Percentiles rank a stretch among this genome's conserved stretches.
Conservation (phyloP, 2,888 invertebrate species). For the Drosophila fungiperda region DNA sequence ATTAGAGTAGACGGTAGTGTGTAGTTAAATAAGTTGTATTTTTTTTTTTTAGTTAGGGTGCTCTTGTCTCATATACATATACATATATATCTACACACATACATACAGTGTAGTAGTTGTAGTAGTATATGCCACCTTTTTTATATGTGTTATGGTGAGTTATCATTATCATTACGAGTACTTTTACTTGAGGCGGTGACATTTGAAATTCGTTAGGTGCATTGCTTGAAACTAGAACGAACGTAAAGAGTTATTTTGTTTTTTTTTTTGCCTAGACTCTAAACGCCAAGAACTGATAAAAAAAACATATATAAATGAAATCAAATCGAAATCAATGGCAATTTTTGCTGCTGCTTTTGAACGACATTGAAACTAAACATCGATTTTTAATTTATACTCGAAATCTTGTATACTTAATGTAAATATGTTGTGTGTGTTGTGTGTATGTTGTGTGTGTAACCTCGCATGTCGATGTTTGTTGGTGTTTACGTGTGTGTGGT, state of each 20-base stretch:
- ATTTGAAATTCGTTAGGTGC: slow-evolving; percentile 62
- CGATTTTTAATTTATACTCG: slow-evolving; percentile 57
- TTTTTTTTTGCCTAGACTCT: slow-evolving; percentile 21
- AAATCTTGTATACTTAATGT: slow-evolving; percentile 27
- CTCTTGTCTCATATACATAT: slow-evolving; percentile 36
- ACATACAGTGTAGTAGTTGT: slow-evolving; percentile 33
- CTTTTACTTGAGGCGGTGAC: slow-evolving; percentile 65
- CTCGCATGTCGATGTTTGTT: slow-evolving; percentile 16
- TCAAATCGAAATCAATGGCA: neutral
- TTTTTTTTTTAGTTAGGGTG: slow-evolving; percentile 45
- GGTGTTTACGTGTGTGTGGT: slow-evolving; percentile 29
- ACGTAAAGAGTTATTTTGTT: slow-evolving; percentile 1
- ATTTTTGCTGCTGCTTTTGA: slow-evolving; percentile 43
- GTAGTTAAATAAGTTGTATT: slow-evolving; percentile 21
- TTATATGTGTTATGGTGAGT: slow-evolving; percentile 56
- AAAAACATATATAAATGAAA: slow-evolving; percentile 4
- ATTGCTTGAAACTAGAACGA: slow-evolving; percentile 54
- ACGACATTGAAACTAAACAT: slow-evolving; percentile 79
- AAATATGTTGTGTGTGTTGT: slow-evolving; percentile 21
- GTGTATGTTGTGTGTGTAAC: slow-evolving; percentile 36
- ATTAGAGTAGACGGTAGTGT: slow-evolving; percentile 28
- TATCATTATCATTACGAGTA: slow-evolving; percentile 69
- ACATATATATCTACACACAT: slow-evolving; percentile 40
- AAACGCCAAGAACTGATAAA: slow-evolving; percentile 19
- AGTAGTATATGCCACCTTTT: slow-evolving; percentile 45